Percentiles rank a stretch among this genome's conserved stretches.
These are phyloP conservation scores for Bambusicola thoracicus DNA, from an alignment of 2,113 vertebrate genomes.

Conservation along the genomic window DNA sequence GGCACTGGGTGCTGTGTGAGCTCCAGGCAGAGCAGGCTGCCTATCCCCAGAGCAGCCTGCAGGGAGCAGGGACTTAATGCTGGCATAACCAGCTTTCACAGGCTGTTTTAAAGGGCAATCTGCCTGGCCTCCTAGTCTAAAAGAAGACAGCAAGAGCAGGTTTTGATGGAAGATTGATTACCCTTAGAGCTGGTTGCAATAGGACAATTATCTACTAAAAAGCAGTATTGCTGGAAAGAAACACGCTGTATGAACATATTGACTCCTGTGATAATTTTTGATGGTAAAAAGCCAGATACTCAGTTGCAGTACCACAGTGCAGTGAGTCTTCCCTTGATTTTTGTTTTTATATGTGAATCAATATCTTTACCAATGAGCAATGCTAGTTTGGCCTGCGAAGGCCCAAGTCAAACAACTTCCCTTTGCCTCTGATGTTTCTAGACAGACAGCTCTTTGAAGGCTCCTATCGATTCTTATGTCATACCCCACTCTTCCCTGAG, in stretches of 20 bases:
- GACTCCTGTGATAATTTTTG: constrained; percentile 4
- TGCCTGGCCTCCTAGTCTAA: not conserved
- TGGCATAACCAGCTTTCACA: not conserved
- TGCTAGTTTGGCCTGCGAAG: not conserved
- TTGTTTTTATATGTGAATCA: not conserved
- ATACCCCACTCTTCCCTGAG: not conserved
- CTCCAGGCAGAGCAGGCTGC: not conserved
- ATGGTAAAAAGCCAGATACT: not conserved
- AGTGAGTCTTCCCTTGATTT: not conserved
- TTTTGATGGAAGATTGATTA: not conserved
- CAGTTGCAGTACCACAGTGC: not conserved
- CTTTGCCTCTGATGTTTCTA: not conserved
- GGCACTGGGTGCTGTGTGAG: not conserved
- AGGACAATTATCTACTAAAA: not conserved
- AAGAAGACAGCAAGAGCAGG: not conserved
- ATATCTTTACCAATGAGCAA: not conserved
- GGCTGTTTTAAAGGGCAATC: not conserved
- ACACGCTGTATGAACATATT: not conserved
- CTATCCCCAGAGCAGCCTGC: not conserved
- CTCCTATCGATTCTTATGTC: not conserved
- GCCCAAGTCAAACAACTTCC: not conserved
- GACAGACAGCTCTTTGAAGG: not conserved
- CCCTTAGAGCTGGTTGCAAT: not conserved
- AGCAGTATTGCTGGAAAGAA: not conserved
- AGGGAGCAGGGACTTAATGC: not conserved